These are phyloP conservation scores for Danaus chrysippus DNA, from an alignment of 2,888 invertebrate species.

Conservation along the genomic window DNA sequence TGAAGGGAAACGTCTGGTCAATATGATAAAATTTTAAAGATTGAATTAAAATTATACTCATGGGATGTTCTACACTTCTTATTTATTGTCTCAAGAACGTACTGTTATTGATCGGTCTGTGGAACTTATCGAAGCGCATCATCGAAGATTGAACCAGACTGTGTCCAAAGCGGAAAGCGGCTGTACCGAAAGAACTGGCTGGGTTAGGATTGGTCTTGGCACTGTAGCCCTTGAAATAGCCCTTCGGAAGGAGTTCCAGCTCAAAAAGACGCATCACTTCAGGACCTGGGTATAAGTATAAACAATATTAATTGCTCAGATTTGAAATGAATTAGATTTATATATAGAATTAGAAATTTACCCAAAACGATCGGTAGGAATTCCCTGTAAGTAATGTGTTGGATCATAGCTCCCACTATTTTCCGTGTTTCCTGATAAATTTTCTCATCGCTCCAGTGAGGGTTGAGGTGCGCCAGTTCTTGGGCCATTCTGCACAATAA, in stretches of 20 bases:
- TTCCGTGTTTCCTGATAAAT: slow-evolving; percentile 90
- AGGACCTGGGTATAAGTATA: slow-evolving; percentile 66
- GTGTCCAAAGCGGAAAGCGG: slow-evolving; percentile 92
- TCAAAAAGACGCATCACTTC: slow-evolving; percentile 88
- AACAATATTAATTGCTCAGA: not conserved
- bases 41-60: no score
- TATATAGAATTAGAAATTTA: slow-evolving; percentile 37
- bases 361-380: slow-evolving; percentile 89
- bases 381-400: slow-evolving; percentile 91
- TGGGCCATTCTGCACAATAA: slow-evolving; percentile 80
- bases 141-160: slow-evolving; percentile 90
- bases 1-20: slow-evolving; percentile 86
- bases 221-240: slow-evolving; percentile 86
- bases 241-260: slow-evolving; percentile 82
- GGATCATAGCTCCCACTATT: slow-evolving; percentile 89
- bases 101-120: slow-evolving; percentile 85
- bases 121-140: slow-evolving; percentile 84
- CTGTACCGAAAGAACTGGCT: slow-evolving; percentile 88
- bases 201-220: slow-evolving; percentile 84
- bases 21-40: not conserved
- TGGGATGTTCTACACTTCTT: no score
- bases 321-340: not conserved
- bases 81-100: slow-evolving; percentile 47
- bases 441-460: slow-evolving; percentile 93
- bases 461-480: slow-evolving; percentile 85